These are phyloP conservation scores for Drosophila silvestris DNA, from an alignment of 2,888 invertebrate species.

Conservation along the genomic window DNA sequence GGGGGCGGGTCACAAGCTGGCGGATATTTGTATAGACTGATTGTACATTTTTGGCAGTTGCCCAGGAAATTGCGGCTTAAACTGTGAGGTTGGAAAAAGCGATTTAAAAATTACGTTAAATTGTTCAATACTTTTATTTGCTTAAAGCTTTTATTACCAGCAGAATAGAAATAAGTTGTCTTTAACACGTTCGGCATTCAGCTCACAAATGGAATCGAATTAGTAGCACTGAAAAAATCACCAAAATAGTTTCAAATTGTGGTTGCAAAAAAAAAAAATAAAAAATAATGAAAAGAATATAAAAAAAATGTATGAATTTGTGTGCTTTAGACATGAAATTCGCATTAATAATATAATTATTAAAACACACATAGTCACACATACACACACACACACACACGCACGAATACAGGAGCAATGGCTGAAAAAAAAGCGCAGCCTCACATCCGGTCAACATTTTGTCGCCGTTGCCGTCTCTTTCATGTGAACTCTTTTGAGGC, in stretches of 20 bases:
- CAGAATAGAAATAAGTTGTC: neutral
- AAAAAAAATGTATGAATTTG: conserved; percentile 54
- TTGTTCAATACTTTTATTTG: neutral
- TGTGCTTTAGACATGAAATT: conserved; percentile 63
- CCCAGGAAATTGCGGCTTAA: conserved; percentile 68
- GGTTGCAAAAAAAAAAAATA: neutral
- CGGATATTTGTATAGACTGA: conserved; percentile 51
- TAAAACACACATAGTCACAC: conserved; percentile 38
- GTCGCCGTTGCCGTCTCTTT: conserved; percentile 77
- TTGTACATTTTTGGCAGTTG: conserved; percentile 5
- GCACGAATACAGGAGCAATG: conserved; percentile 45
- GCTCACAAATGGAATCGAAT: neutral
- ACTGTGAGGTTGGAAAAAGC: conserved; percentile 2
- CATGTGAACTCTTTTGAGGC: conserved; percentile 76
- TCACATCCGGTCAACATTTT: conserved; percentile 83
- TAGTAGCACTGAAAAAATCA: neutral
- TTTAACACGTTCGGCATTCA: neutral
- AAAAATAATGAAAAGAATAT: neutral
- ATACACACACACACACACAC: conserved; percentile 3
- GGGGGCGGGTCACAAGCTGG: conserved; percentile 8
- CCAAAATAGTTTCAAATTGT: neutral
- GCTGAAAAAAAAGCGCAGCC: conserved; percentile 73
- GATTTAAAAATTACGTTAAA: neutral
- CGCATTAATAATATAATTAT: conserved; percentile 81
- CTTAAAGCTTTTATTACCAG: neutral